Conservation (phyloP, 2,113 vertebrate genomes). For the Haemorhous mexicanus region DNA sequence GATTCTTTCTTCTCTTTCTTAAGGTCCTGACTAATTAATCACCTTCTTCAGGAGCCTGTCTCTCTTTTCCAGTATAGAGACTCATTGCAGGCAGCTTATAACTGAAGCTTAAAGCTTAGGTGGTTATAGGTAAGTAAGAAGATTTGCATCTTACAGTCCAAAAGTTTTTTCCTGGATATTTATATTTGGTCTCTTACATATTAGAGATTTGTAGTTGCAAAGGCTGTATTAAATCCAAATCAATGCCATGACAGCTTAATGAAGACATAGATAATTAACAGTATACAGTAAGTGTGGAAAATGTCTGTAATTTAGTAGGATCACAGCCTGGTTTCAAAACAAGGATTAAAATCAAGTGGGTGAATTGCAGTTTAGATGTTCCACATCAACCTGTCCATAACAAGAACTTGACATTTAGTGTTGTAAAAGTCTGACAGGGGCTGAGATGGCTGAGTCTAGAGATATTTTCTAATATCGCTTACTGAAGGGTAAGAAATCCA, state of each 20-base stretch:
- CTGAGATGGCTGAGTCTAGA: neutral
- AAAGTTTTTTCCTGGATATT: neutral
- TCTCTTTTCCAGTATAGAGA: neutral
- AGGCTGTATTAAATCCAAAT: neutral
- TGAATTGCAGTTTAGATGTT: neutral
- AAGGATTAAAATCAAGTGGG: neutral
- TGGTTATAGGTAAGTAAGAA: neutral
- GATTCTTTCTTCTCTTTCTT: neutral
- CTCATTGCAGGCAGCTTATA: neutral
- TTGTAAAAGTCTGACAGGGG: neutral
- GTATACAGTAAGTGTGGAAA: neutral
- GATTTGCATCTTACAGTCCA: neutral
- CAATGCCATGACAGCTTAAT: neutral
- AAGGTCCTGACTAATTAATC: neutral
- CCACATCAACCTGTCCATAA: neutral
- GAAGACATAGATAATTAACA: neutral
- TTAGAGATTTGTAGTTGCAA: neutral
- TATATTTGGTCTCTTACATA: neutral
- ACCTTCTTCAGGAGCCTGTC: neutral
- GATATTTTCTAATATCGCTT: slow-evolving; percentile 7
- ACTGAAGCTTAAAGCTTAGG: neutral
- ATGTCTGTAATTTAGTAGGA: neutral
- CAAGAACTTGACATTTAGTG: neutral
- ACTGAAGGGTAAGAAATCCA: neutral
- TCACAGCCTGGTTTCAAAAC: neutral